Percentiles rank a stretch among this genome's conserved stretches.
phyloP scores from a whole-genome alignment of 2,888 invertebrate species.

The Nephrotoma guestfalica region DNA sequence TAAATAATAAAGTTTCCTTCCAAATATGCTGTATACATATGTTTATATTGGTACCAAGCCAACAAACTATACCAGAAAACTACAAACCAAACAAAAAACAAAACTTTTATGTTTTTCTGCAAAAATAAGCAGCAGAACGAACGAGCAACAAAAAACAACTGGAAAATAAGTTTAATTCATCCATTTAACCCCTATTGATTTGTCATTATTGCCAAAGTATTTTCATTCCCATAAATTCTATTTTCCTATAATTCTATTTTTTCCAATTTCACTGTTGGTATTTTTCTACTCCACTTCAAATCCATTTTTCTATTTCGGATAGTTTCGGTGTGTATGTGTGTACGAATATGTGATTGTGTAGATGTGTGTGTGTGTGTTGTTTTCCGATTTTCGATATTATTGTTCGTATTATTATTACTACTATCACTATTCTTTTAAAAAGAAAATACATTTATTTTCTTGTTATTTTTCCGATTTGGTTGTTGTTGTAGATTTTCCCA shows the following conservation, averaged over 20 bases:
- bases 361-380: background rate
- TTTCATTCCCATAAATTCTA: background rate
- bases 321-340: too few species aligned
- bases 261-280: background rate
- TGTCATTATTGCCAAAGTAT: background rate
- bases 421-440: background rate
- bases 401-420: background rate
- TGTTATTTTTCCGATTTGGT: background rate
- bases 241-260: background rate
- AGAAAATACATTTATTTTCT: background rate
- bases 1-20: too few species aligned
- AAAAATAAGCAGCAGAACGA: background rate
- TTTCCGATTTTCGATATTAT: background rate
- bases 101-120: background rate
- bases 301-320: background rate
- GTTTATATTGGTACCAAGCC: background rate
- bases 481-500: background rate
- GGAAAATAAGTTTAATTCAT: background rate
- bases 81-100: background rate
- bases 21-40: too few species aligned
- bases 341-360: background rate
- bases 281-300: background rate
- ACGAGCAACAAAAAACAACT: background rate
- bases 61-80: background rate
- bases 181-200: constrained; percentile 1